phyloP scores from a whole-genome alignment of 2,113 vertebrate genomes.

The Procavia capensis region DNA sequence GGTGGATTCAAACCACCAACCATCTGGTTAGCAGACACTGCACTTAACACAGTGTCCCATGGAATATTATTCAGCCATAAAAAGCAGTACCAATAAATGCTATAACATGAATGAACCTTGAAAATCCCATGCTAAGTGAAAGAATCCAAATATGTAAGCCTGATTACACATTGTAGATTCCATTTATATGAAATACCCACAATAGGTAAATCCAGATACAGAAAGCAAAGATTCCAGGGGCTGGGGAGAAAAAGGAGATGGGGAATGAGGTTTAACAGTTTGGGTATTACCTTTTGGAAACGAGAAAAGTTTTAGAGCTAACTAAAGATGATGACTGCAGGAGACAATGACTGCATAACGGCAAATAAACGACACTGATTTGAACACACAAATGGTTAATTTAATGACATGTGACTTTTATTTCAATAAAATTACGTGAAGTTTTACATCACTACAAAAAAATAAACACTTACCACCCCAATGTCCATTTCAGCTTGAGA shows the following conservation, averaged over 20 bases:
- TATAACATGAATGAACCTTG: not conserved
- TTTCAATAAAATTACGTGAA: not conserved
- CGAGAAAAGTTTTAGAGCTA: slow-evolving; percentile 1
- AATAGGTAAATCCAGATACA: not conserved
- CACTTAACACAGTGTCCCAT: no score
- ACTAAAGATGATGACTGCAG: not conserved
- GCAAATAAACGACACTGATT: not conserved
- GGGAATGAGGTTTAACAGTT: not conserved
- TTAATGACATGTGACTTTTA: slow-evolving; percentile 10
- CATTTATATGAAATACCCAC: slow-evolving; percentile 12
- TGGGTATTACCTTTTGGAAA: not conserved
- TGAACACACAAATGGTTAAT: not conserved
- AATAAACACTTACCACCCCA: not conserved
- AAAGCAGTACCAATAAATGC: not conserved
- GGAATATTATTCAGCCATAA: not conserved
- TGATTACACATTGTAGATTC: not conserved
- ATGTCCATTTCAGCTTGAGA: slow-evolving; percentile 20
- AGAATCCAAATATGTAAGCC: not conserved
- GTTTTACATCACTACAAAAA: not conserved
- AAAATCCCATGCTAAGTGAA: slow-evolving; percentile 3
- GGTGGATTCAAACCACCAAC: no score
- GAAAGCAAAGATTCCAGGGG: not conserved
- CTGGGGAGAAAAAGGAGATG: not conserved
- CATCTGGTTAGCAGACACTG: no score
- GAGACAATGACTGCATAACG: not conserved